phyloP scores from a whole-genome alignment of 2,888 invertebrate genomes.

The Hirtodrosophila cameraria region DNA sequence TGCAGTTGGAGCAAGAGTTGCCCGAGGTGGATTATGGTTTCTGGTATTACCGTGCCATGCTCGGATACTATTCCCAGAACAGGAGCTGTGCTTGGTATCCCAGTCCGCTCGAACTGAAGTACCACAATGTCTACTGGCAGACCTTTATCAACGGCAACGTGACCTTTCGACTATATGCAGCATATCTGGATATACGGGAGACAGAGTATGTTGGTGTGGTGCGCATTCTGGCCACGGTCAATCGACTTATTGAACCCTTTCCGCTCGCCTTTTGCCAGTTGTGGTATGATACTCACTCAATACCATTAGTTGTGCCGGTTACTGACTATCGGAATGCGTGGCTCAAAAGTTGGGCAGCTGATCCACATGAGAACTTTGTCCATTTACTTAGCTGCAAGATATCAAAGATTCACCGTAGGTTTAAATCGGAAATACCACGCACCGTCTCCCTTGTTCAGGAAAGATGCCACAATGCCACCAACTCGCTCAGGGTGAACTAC shows the following conservation, averaged over 20 bases:
- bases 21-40: constrained; percentile 40
- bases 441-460: no score
- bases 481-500: no score
- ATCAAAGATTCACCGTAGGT: constrained; percentile 87
- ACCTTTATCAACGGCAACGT: constrained; percentile 90
- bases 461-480: constrained; percentile 88
- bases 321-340: no score
- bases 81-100: constrained; percentile 90
- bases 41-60: constrained; percentile 36
- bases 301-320: constrained; percentile 84
- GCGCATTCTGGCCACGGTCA: constrained; percentile 93
- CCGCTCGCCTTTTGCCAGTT: constrained; percentile 90
- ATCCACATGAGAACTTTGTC: constrained; percentile 84
- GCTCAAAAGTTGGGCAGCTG: no score
- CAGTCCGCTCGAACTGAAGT: constrained; percentile 92
- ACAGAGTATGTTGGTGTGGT: constrained; percentile 87
- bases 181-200: constrained; percentile 92
- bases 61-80: neutral
- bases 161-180: constrained; percentile 94
- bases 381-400: constrained; percentile 94
- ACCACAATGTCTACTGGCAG: constrained; percentile 97
- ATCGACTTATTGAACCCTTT: constrained; percentile 89
- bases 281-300: constrained; percentile 92
- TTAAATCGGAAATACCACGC: no score
- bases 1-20: constrained; percentile 28